phyloP scores from a whole-genome alignment of 2,888 invertebrate genomes.

The Podotricha telesiphe region DNA sequence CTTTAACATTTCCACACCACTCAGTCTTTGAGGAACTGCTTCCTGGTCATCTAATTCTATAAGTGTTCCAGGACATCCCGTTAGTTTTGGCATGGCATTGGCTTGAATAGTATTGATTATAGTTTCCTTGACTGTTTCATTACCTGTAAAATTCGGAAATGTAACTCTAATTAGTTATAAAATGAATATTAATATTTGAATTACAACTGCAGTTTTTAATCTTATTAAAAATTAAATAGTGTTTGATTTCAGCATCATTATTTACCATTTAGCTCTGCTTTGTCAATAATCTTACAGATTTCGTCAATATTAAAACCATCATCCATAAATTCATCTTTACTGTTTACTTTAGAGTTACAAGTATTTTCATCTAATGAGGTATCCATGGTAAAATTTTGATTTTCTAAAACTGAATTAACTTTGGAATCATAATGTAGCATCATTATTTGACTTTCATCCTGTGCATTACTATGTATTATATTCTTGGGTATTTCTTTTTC shows the following conservation, averaged over 20 bases:
- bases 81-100: constrained; percentile 71
- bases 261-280: constrained; percentile 65
- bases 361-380: not conserved
- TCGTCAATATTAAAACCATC: constrained; percentile 69
- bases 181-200: not conserved
- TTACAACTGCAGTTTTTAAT: not conserved
- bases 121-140: constrained; percentile 49
- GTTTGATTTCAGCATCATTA: constrained; percentile 27
- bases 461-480: constrained; percentile 28
- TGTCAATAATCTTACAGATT: constrained; percentile 69
- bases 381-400: constrained; percentile 29
- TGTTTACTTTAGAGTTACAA: constrained; percentile 20
- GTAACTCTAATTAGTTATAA: not conserved
- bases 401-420: constrained; percentile 32
- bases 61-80: constrained; percentile 79
- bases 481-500: constrained; percentile 20
- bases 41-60: constrained; percentile 66
- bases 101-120: constrained; percentile 47
- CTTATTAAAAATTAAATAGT: not conserved
- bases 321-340: constrained; percentile 60
- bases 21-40: constrained; percentile 61
- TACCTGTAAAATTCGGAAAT: constrained; percentile 29
- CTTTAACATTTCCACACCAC: constrained; percentile 87
- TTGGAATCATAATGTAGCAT: constrained; percentile 59
- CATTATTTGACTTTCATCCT: constrained; percentile 55